Evolutionary conservation across 2,113 vertebrate genomes (phyloP).

Genomic region (Raja brachyura): DNA sequence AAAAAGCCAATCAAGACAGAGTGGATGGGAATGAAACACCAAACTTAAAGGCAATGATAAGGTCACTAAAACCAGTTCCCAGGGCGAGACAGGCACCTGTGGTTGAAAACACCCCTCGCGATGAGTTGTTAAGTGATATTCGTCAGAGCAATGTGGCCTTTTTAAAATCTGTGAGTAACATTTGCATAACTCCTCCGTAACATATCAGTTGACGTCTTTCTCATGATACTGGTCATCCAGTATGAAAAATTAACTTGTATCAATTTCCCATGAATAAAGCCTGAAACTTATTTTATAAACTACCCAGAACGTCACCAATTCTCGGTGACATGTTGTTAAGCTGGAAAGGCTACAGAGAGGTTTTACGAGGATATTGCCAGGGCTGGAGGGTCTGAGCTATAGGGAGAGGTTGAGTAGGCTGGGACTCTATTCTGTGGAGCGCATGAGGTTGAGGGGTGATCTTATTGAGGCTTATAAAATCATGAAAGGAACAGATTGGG

Average conservation of each 20-base stretch:
- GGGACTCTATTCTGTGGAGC: too few species aligned
- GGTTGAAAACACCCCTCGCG: conserved; percentile 79
- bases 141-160: conserved; percentile 86
- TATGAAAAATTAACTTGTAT: background rate
- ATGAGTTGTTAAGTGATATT: conserved; percentile 79
- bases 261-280: background rate
- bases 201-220: background rate
- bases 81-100: conserved; percentile 73
- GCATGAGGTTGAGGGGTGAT: too few species aligned
- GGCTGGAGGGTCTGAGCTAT: too few species aligned
- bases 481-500: too few species aligned
- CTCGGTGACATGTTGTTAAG: too few species aligned
- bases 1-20: conserved; percentile 48
- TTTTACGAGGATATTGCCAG: too few species aligned
- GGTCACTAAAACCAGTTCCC: conserved; percentile 80
- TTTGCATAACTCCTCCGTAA: background rate
- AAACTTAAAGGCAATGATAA: conserved; percentile 82
- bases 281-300: background rate
- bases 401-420: too few species aligned
- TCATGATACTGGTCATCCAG: background rate
- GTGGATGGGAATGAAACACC: conserved; percentile 60
- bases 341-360: too few species aligned
- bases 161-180: conserved; percentile 72
- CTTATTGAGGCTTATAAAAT: too few species aligned
- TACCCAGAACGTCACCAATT: too few species aligned